A percentile compares a stretch with the other conserved stretches of the same genome.
Conservation (phyloP, 2,888 invertebrate species). For the Cloeon dipterum region DNA sequence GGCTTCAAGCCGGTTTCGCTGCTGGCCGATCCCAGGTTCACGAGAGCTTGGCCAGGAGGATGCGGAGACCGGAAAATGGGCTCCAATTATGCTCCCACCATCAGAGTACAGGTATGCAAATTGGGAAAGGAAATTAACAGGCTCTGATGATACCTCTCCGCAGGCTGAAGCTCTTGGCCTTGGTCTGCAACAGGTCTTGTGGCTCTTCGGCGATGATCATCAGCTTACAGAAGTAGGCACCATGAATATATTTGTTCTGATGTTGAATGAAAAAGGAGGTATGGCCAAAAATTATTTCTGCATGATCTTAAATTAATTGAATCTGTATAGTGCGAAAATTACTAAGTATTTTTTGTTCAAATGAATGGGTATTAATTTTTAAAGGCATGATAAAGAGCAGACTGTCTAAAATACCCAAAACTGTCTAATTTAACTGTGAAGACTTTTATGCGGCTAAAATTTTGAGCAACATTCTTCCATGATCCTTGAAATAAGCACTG, state of each 20-base stretch:
- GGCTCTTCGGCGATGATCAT: slow-evolving; percentile 86
- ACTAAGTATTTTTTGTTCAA: too few species aligned
- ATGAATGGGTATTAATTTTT: too few species aligned
- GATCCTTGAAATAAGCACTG: too few species aligned
- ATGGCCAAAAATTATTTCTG: too few species aligned
- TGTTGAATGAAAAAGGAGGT: slow-evolving; percentile 79
- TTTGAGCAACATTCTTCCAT: too few species aligned
- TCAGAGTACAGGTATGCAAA: slow-evolving; percentile 34
- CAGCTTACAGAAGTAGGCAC: slow-evolving; percentile 93
- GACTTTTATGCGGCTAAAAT: too few species aligned
- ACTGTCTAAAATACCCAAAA: too few species aligned
- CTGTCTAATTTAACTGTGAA: too few species aligned
- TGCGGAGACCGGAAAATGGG: slow-evolving; percentile 90
- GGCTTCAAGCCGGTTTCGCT: slow-evolving; percentile 51
- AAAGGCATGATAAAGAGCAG: too few species aligned
- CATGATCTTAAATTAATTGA: too few species aligned
- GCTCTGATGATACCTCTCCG: slow-evolving; percentile 4
- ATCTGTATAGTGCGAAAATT: too few species aligned
- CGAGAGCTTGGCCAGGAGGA: slow-evolving; percentile 50
- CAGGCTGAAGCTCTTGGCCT: slow-evolving; percentile 45
- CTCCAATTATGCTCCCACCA: slow-evolving; percentile 75
- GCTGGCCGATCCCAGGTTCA: slow-evolving; percentile 74
- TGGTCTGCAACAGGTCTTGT: slow-evolving; percentile 84
- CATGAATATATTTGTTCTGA: slow-evolving; percentile 90
- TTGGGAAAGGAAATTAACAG: background rate